Base-by-base conservation (phyloP, 2,888 invertebrate species). In the Chouioia cunea region DNA sequence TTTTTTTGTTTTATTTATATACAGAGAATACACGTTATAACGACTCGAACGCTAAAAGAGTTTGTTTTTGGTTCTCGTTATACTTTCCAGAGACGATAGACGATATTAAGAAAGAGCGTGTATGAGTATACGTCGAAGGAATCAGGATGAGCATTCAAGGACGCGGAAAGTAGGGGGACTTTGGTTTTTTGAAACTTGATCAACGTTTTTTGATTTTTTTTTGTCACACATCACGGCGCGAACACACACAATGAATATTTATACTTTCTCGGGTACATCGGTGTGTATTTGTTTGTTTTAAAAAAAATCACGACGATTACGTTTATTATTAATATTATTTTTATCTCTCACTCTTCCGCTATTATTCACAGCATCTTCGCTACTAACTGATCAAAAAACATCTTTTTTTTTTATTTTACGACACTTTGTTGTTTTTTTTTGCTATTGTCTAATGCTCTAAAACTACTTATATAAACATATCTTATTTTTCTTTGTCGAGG, bases 401-500 rank as follows among this genome's bases (percentile, higher is more conserved):
- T 57, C 59, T 48, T 67, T 16, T 56, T 59, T 70, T 64, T 56
- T 27, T 66, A 4, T 36, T n/a, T 54, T 15, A 54, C 23, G n/a
- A 54, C 14, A 23, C 22, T 22, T 58, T 58, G 27, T 58, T 16
- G 27, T 58, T 16, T 58, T 44, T 58, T 43, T 1, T 60, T 63
- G 52, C 73, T 73, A 73, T 73, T 70, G 70, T 73, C 70, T 73
- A 73, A 70, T 57, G 18, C 15, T 56, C 67, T 73, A 70, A 67
- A 59, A 64, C 77, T 76, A 78, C 64, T 75, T 77, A 77, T 73
- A 74, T 76, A 73, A 80, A 80, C 76, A 74, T 76, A 73, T 67
- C 63, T 63, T 44, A 23, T 59, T 60, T 58, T 67, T 64, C 66
- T 65, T 71, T 73, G 74, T 76, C 69, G 75, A 72, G 56, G 59